Evolutionary conservation across 2,797 vertebrate genomes (phyloP).

Genomic region (Argentina silus): DNA sequence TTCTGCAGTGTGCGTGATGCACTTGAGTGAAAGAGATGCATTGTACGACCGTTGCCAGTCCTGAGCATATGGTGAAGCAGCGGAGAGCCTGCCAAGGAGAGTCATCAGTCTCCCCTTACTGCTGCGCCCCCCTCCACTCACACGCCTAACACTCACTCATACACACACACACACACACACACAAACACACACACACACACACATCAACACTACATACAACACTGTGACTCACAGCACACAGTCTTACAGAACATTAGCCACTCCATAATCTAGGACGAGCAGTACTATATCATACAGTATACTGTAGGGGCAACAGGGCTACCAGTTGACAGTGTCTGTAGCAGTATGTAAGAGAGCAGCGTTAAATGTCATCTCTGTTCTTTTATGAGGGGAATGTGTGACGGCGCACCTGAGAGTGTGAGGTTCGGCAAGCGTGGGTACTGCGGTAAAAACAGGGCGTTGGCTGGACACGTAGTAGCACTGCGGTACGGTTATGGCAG

Average conservation of each 20-base stretch:
- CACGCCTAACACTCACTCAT: background rate
- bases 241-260: background rate
- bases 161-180: conserved; percentile 1
- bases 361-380: background rate
- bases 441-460: conserved; percentile 47
- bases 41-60: conserved; percentile 32
- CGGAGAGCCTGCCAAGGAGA: conserved; percentile 48
- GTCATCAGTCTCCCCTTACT: conserved; percentile 50
- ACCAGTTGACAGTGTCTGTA: background rate
- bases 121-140: conserved; percentile 1
- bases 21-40: background rate
- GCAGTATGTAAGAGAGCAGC: background rate
- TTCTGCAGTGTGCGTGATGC: background rate
- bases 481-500: conserved; percentile 37
- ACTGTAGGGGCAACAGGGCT: background rate
- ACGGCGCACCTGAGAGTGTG: conserved; percentile 32
- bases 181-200: background rate
- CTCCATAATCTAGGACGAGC: background rate
- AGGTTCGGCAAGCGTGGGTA: conserved; percentile 38
- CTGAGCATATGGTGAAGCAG: conserved; percentile 50
- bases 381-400: background rate
- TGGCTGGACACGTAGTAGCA: conserved; percentile 37
- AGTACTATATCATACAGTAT: background rate
- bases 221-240: background rate
- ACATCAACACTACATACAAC: background rate